Base-by-base conservation (phyloP, 1,140 invertebrate species). In the Drosophila paulistorum region DNA sequence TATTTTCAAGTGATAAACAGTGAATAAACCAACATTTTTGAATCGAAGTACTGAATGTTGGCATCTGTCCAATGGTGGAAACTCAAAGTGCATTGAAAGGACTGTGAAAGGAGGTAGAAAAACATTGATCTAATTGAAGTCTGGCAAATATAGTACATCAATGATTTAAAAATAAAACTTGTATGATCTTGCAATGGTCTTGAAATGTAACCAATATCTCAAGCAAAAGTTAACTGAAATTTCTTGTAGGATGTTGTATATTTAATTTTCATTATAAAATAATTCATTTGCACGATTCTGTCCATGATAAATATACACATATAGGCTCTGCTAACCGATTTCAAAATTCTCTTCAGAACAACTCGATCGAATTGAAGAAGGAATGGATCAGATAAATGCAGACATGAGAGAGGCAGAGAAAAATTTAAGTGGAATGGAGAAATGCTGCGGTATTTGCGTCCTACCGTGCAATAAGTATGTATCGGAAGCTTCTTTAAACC, bases 321-420 rank as follows among this genome's bases (percentile, higher is more conserved):
- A 14, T n/a, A 14, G 35, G 20, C 17, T 6, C 4, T 39, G 37
- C 37, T 55, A 59, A 30, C 9, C 13, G 11, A 48, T 41, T 48
- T 62, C 51, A 39, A 4, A 13, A 39, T 39, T 41, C 45, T 65
- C 70, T 74, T 42, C 55, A 75, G 98, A 99, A 92, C 98, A 99
- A 98, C 94, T 99, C 94, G 98, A 99, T 93, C 96, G 98, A 86
- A 98, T 99, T 92, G 98, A 99, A 94, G 98, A 99, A 94, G 99
- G 98, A 39, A 99, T 99, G 98, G 98, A 99, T 93, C 98, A 99
- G 93, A 99, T 99, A 93, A 99, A 99, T 93, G 96, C 97, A 58
- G 99, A 99, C 91, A 99, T 99, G 98, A 96, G 96, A 90, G 98
- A 99, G 93, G 99, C 99, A 10, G 99, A 99, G 94, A 99, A 99